These are phyloP conservation scores for Catocala nupta DNA, from an alignment of 2,888 invertebrate species.

Conservation along the genomic window DNA sequence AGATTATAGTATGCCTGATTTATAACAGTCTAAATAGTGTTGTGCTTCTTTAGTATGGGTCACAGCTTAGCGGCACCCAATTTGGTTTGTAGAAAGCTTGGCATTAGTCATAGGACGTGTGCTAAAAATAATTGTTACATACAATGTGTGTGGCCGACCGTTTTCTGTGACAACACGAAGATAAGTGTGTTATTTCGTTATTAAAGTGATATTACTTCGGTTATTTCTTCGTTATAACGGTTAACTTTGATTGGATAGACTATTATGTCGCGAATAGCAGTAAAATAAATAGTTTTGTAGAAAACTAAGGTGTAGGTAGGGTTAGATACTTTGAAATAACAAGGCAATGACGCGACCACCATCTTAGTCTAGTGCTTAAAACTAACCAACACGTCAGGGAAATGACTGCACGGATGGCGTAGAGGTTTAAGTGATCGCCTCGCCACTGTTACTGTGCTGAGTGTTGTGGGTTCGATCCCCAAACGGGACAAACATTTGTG, in stretches of 20 bases:
- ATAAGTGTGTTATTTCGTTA: background rate
- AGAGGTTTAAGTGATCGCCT: too few relatives aligned
- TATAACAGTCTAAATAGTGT: conserved; percentile 28
- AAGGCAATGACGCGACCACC: too few relatives aligned
- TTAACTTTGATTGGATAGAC: background rate
- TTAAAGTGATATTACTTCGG: background rate
- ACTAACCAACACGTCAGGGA: too few relatives aligned
- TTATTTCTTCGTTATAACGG: conserved; percentile 9
- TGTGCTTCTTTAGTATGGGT: conserved; percentile 42
- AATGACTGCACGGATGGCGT: too few relatives aligned
- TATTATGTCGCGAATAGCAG: too few relatives aligned
- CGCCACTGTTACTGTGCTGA: too few relatives aligned
- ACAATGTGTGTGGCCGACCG: background rate
- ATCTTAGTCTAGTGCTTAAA: too few relatives aligned
- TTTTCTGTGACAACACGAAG: background rate
- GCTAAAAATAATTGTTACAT: conserved; percentile 17
- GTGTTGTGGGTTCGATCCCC: too few relatives aligned
- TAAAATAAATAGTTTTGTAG: too few relatives aligned
- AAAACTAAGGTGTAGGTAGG: too few relatives aligned
- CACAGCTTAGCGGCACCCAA: conserved; percentile 37
- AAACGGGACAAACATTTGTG: too few relatives aligned
- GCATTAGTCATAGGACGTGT: conserved; percentile 29
- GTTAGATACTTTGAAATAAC: too few relatives aligned
- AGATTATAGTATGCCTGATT: conserved; percentile 22
- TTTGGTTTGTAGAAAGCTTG: conserved; percentile 43